phyloP scores from a whole-genome alignment of 2,797 vertebrate species.

The Enteromius trimaculatus region DNA sequence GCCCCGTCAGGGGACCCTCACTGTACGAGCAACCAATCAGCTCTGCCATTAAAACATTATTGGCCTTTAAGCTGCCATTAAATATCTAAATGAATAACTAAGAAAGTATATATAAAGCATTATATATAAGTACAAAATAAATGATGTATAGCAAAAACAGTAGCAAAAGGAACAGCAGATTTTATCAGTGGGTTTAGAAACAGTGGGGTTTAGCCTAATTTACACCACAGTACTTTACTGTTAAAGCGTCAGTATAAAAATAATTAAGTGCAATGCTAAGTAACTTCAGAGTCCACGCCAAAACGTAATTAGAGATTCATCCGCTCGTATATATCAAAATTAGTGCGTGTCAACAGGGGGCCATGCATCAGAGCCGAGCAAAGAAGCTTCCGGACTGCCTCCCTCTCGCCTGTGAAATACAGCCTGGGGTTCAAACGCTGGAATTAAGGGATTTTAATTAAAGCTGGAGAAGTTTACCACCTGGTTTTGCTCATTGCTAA shows the following conservation, averaged over 20 bases:
- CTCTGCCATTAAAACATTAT: slow-evolving; percentile 29
- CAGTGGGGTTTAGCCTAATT: slow-evolving; percentile 75
- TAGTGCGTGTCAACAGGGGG: slow-evolving; percentile 89
- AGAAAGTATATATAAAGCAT: not conserved
- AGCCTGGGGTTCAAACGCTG: slow-evolving; percentile 69
- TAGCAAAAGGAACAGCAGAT: not conserved
- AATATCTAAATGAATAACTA: slow-evolving; percentile 1
- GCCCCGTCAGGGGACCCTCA: slow-evolving; percentile 32
- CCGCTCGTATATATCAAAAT: slow-evolving; percentile 89
- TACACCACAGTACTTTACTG: slow-evolving; percentile 73
- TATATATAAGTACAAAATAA: not conserved
- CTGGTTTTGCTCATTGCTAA: slow-evolving; percentile 68
- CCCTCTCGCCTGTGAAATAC: slow-evolving; percentile 79
- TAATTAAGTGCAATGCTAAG: slow-evolving; percentile 86
- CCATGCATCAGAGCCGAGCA: slow-evolving; percentile 83
- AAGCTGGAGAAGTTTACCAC: slow-evolving; percentile 77
- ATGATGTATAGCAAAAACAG: not conserved
- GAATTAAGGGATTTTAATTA: slow-evolving; percentile 80
- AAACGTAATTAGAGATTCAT: slow-evolving; percentile 96
- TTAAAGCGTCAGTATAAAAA: slow-evolving; percentile 78
- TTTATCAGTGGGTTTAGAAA: slow-evolving; percentile 46
- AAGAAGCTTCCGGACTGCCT: slow-evolving; percentile 78
- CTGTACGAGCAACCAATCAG: slow-evolving; percentile 49
- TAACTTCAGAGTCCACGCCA: slow-evolving; percentile 84
- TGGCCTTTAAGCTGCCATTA: slow-evolving; percentile 50